phyloP scores from a whole-genome alignment of 2,797 vertebrate genomes.

The Helarctos malayanus region DNA sequence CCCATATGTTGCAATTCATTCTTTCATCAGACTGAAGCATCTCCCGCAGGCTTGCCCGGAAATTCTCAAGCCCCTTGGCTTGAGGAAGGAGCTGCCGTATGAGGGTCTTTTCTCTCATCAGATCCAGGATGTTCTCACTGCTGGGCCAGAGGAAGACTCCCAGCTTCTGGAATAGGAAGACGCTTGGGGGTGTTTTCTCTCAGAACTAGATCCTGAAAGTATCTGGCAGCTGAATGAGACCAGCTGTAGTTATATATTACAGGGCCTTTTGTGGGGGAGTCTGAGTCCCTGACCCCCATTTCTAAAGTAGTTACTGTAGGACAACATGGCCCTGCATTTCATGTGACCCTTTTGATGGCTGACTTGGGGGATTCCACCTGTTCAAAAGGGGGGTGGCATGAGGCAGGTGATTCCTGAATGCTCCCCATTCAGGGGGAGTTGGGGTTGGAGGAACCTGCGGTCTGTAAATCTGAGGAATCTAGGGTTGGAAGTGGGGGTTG shows the following conservation, averaged over 20 bases:
- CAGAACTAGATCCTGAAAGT: neutral
- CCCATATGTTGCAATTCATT: neutral
- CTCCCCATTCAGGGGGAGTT: neutral
- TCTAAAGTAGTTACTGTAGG: neutral
- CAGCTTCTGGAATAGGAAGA: neutral
- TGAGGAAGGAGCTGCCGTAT: neutral
- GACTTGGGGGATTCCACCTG: neutral
- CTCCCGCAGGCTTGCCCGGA: neutral
- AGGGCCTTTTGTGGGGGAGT: neutral
- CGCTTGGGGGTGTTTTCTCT: neutral
- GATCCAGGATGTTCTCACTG: neutral
- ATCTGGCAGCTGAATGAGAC: neutral
- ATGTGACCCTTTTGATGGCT: neutral
- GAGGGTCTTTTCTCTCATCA: neutral
- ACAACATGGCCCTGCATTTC: neutral
- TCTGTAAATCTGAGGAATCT: neutral
- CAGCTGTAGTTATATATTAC: neutral
- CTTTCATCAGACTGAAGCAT: neutral
- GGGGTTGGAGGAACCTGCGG: neutral
- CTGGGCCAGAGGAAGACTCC: too few relatives aligned
- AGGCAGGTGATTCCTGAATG: neutral
- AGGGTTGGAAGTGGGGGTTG: neutral
- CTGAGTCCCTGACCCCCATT: neutral
- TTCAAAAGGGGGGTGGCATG: neutral
- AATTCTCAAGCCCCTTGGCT: neutral